phyloP scores from a whole-genome alignment of 1,140 invertebrate species.

The Lutraria rhynchaena region DNA sequence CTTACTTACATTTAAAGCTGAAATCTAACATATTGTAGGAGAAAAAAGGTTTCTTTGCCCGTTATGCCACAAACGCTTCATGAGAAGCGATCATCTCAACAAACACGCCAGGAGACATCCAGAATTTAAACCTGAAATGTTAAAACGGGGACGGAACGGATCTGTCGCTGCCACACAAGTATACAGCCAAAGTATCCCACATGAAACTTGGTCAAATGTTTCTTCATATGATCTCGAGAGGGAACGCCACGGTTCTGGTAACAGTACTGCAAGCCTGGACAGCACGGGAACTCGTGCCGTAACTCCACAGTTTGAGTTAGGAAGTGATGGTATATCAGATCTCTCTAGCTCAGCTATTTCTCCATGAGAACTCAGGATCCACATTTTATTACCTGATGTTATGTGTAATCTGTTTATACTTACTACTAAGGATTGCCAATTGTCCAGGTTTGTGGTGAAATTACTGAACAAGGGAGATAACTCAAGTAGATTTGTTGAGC shows the following conservation, averaged over 20 bases:
- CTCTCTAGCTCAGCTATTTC: constrained; percentile 31
- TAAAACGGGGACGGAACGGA: constrained; percentile 60
- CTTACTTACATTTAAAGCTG: too few species aligned
- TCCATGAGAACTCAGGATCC: constrained; percentile 24
- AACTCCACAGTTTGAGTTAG: constrained; percentile 48
- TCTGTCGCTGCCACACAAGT: constrained; percentile 26
- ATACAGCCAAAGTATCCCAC: background rate
- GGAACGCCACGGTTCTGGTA: constrained; percentile 51
- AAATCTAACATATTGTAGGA: constrained; percentile 78
- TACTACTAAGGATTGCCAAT: too few species aligned
- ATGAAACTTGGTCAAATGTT: background rate
- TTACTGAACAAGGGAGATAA: too few species aligned
- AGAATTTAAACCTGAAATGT: constrained; percentile 73
- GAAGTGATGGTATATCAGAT: constrained; percentile 39
- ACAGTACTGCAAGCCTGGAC: constrained; percentile 35
- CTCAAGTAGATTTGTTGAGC: too few species aligned
- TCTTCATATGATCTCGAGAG: constrained; percentile 66
- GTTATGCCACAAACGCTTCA: constrained; percentile 94
- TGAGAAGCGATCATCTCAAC: constrained; percentile 87
- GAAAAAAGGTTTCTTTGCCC: constrained; percentile 97
- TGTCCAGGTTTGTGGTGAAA: too few species aligned
- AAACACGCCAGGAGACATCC: constrained; percentile 82
- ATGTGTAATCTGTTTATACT: too few species aligned
- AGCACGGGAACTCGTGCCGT: constrained; percentile 41
- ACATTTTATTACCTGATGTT: too few species aligned